A percentile compares a stretch with the other conserved stretches of the same genome.
phyloP scores from a whole-genome alignment of 2,888 invertebrate genomes.

The Drosophila hawaiiensis region DNA sequence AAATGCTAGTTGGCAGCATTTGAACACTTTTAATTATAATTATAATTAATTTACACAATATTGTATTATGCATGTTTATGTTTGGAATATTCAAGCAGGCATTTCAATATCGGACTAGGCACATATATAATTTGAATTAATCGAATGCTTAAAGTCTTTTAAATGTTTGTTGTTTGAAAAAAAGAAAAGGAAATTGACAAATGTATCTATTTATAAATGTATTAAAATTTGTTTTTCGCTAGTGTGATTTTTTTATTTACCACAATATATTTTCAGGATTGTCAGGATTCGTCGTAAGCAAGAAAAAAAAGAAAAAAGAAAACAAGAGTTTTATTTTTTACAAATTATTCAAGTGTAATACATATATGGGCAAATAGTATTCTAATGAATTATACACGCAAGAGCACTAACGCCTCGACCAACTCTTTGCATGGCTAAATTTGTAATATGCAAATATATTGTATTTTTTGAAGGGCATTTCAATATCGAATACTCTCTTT shows the following conservation, averaged over 20 bases:
- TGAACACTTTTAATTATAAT: too few relatives aligned
- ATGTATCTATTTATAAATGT: too few relatives aligned
- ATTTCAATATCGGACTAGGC: background rate
- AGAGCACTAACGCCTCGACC: too few relatives aligned
- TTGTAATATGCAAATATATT: background rate
- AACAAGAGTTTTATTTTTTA: accelerated
- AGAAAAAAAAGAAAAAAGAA: background rate
- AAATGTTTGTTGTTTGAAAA: background rate
- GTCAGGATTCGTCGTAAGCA: background rate
- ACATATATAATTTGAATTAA: background rate
- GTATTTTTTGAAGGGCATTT: constrained; percentile 15
- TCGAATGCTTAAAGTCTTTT: background rate
- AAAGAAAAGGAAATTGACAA: too few relatives aligned
- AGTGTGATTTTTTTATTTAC: too few relatives aligned
- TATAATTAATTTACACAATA: too few relatives aligned
- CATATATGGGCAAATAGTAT: too few relatives aligned
- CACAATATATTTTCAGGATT: background rate
- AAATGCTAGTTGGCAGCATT: background rate
- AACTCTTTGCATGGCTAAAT: background rate
- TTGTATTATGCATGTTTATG: background rate
- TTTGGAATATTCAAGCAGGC: background rate
- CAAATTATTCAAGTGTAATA: background rate
- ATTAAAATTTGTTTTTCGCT: background rate
- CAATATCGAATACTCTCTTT: background rate
- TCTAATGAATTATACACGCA: too few relatives aligned